Evolutionary conservation across 2,113 vertebrate genomes (phyloP).

Genomic region (Bubo blakistoni): DNA sequence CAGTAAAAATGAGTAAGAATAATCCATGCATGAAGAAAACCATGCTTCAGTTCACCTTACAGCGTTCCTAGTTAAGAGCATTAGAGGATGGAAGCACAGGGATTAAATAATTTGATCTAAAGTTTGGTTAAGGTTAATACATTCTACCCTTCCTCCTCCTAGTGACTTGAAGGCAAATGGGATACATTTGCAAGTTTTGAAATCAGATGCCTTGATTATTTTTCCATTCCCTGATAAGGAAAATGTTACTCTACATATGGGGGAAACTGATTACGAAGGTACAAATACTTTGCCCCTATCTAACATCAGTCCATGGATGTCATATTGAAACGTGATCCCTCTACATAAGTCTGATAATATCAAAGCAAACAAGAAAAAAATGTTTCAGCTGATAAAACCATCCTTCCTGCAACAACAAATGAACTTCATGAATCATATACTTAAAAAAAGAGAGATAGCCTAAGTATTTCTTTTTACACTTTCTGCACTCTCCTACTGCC

Average conservation of each 20-base stretch:
- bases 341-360: slow-evolving; percentile 19
- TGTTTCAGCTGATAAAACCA: slow-evolving; percentile 17
- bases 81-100: background rate
- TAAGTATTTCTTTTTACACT: background rate
- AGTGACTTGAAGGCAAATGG: background rate
- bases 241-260: slow-evolving; percentile 22
- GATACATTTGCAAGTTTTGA: slow-evolving; percentile 29
- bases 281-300: slow-evolving; percentile 37
- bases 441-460: background rate
- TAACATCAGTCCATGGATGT: background rate
- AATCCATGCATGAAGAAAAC: background rate
- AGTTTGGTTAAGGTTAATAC: slow-evolving; percentile 17
- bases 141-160: background rate
- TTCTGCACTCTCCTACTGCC: background rate
- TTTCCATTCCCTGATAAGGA: background rate
- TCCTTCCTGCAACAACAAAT: background rate
- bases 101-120: background rate
- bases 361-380: slow-evolving; percentile 47
- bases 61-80: background rate
- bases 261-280: slow-evolving; percentile 3
- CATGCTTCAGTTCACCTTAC: background rate
- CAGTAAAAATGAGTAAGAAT: background rate
- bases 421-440: background rate
- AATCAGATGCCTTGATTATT: slow-evolving; percentile 26
- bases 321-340: background rate